Conservation (phyloP, 2,888 invertebrate genomes). For the Polymixis flavicincta region DNA sequence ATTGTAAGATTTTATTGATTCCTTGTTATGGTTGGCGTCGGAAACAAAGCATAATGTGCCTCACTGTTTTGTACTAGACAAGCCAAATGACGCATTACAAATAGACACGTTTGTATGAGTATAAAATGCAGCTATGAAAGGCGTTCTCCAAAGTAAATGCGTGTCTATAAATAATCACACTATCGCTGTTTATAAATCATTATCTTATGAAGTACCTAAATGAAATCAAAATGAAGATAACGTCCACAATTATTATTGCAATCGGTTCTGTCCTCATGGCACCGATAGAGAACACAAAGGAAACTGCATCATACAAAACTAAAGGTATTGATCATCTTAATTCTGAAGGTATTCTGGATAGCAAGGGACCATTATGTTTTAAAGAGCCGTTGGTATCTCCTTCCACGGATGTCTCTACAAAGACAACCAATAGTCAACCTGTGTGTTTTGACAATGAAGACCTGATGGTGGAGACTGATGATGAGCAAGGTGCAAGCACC, state of each 20-base stretch:
- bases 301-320: neutral
- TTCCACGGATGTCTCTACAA: neutral
- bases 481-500: neutral
- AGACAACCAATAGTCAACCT: neutral
- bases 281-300: slow-evolving; percentile 16
- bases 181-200: slow-evolving; percentile 13
- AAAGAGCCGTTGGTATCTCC: neutral
- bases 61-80: neutral
- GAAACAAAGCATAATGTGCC: too few species aligned
- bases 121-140: slow-evolving; percentile 16
- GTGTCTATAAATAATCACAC: slow-evolving; percentile 34
- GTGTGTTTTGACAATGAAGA: neutral
- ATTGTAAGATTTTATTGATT: too few species aligned
- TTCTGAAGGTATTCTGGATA: neutral
- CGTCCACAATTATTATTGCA: slow-evolving; percentile 28
- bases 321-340: neutral
- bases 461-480: neutral
- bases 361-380: too few species aligned
- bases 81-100: neutral
- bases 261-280: slow-evolving; percentile 26
- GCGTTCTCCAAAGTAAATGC: neutral
- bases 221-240: slow-evolving; percentile 53
- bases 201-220: neutral
- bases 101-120: slow-evolving; percentile 28
- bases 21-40: too few species aligned